These are phyloP conservation scores for Liolophura sinensis DNA, from an alignment of 1,140 invertebrate species.

Conservation along the genomic window DNA sequence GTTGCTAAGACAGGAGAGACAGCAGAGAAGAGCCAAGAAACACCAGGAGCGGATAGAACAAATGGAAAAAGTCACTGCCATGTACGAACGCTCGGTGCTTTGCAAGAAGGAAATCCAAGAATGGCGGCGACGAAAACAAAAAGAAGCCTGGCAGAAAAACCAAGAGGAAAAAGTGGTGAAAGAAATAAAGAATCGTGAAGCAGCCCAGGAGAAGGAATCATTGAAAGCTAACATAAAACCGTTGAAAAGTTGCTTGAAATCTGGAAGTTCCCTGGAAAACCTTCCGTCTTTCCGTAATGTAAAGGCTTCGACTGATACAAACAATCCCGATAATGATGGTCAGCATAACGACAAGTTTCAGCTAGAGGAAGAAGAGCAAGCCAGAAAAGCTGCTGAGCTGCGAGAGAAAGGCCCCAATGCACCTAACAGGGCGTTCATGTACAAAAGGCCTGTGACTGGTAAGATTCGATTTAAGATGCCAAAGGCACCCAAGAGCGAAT, in stretches of 20 bases:
- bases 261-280: not conserved
- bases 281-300: not conserved
- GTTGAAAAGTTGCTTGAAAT: not conserved
- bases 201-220: not conserved
- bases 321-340: no score
- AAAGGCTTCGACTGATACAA: not conserved
- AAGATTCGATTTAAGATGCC: slow-evolving; percentile 34
- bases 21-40: slow-evolving; percentile 15
- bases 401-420: slow-evolving; percentile 21
- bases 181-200: slow-evolving; percentile 1
- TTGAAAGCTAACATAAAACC: not conserved
- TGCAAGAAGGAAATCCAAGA: slow-evolving; percentile 16
- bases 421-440: slow-evolving; percentile 41
- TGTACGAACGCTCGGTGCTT: slow-evolving; percentile 9
- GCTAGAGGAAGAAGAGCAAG: not conserved
- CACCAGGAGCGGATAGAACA: slow-evolving; percentile 7
- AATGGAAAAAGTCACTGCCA: not conserved
- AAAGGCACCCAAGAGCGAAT: slow-evolving; percentile 14
- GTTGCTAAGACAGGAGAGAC: slow-evolving; percentile 11
- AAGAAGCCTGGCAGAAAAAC: slow-evolving; percentile 10
- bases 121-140: slow-evolving; percentile 22
- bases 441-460: slow-evolving; percentile 44
- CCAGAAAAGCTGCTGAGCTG: not conserved
- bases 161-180: not conserved
- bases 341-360: not conserved